Percentiles rank a stretch among this genome's conserved stretches.
These are phyloP conservation scores for Epistrophella euchroma DNA, from an alignment of 2,888 invertebrate species.

Conservation along the genomic window DNA sequence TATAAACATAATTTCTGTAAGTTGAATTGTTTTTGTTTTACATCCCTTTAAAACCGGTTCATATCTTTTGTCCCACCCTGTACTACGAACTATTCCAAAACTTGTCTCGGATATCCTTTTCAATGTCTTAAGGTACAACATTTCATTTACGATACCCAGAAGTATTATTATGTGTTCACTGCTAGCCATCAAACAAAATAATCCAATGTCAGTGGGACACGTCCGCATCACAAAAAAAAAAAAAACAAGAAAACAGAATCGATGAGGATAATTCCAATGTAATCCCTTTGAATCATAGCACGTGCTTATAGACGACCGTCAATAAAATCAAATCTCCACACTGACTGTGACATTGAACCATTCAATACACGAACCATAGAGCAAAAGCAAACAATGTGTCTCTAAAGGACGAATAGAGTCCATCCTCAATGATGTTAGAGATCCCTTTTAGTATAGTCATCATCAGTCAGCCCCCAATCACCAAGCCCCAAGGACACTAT, in stretches of 20 bases:
- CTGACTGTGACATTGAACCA: slow-evolving; percentile 54
- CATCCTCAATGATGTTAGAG: slow-evolving; percentile 23
- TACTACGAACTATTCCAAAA: background rate
- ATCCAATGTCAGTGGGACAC: slow-evolving; percentile 40
- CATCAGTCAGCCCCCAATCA: background rate
- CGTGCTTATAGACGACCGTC: slow-evolving; percentile 62
- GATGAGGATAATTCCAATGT: slow-evolving; percentile 49
- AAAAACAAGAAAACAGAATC: slow-evolving; percentile 8
- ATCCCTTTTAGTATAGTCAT: background rate
- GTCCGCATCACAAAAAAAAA: slow-evolving; percentile 18
- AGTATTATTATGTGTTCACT: background rate
- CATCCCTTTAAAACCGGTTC: too few relatives aligned
- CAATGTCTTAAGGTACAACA: background rate
- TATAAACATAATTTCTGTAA: too few relatives aligned
- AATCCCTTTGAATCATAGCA: slow-evolving; percentile 64
- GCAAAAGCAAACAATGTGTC: slow-evolving; percentile 9
- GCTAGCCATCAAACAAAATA: slow-evolving; percentile 3
- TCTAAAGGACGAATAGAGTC: slow-evolving; percentile 9
- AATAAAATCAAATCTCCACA: slow-evolving; percentile 58
- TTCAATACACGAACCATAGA: slow-evolving; percentile 5
- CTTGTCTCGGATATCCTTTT: background rate
- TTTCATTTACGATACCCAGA: slow-evolving; percentile 2
- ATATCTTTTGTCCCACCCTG: too few relatives aligned
- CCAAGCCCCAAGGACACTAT: slow-evolving; percentile 26
- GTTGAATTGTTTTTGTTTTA: too few relatives aligned